Evolutionary conservation across 2,113 vertebrate genomes (phyloP), one percentile per base, ranked within the genome.

Genomic region (Brevimyrus niger): DNA sequence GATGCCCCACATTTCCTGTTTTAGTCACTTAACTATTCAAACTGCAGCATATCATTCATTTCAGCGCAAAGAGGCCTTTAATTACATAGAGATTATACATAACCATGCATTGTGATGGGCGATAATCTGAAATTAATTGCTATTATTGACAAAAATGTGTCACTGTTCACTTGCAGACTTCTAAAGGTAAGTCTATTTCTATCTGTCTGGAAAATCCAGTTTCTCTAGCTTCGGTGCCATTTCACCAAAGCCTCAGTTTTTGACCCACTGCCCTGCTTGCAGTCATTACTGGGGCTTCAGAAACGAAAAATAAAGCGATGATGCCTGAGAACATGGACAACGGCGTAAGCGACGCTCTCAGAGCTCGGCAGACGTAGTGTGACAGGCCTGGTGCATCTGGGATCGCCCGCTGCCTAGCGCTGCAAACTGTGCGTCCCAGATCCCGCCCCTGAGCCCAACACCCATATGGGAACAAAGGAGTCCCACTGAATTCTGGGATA

Each of bases 381-480:
- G 86, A 44, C 38, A 44, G 35, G 9, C 21, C 42, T 2, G 1
- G 9, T 11, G 21, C 9, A 2, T 65, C 51, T 58, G 35, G 31
- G 42, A 27, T 35, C 11, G 23, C 53, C 53, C 27, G 31, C 53
- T 23, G 31, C 51, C 35, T 87, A 10, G 15, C 2, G 35, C 42
- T 38, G 27, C 58, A 35, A 50, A 58, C 2, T 19, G 23, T 4
- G 38, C 48, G 53, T 86, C 9, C 27, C 38, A 65, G 38, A 51
- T 51, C 69, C 69, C 27, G 61, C 48, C 88, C 76, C 27, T 35
- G 65, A 35, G 69, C 27, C 61, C 69, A 50, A 51, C 46, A n/a
- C 38, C 58, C 84, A 48, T 65, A 4, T 73, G 27, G 82, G 84
- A 86, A 89, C 89, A 89, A 89, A 89, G 46, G 61, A 55, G 44